Base-by-base conservation (phyloP, 92 coral and sea anemone genomes). In the Phenganax stokvisi region DNA sequence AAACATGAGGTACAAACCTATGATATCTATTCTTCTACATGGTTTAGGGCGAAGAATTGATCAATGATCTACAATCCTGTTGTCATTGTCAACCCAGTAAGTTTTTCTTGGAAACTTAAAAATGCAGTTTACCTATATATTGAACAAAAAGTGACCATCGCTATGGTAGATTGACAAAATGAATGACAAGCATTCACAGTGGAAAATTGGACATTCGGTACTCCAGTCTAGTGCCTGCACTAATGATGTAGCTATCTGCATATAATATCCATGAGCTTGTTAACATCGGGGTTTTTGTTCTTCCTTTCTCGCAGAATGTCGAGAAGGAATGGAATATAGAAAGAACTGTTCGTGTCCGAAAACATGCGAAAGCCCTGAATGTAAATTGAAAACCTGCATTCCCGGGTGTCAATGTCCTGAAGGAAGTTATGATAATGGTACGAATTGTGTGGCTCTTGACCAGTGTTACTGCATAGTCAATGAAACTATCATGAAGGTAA, bases 51-150 rank as follows among this genome's bases (percentile, higher is more conserved):
- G 80, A 85, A 54, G 97, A 92, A 83, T 85, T 90, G 56, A 72
- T 87, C 29, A 89, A 91, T 76, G 54, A 82, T 15, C 91, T 87
- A 55, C 93, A 88, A 20, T 61, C 85, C 68, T 92, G 97, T 70
- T 92, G 97, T 74, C 86, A 75, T 63, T 92, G 97, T 77, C 86
- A 71, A 52, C 86, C 92, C 67, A 86, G 97, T 92, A 84, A 80
- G 96, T 89, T 51, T 20, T 58, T 0, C 28, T 28, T 11, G 28
- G 31, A 3, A 12, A 3, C 30, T 11, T 67, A 67, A 37, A 67
- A 11, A 16, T 67, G 3, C 12, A 16, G 47, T 37, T 37, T 37
- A 1, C 47, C 47, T 5, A 37, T 5, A 37, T 37, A 1, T 37
- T 37, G 5, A 37, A 37, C 5, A 37, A 37, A 37, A 37, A 37